Evolutionary conservation across 2,797 vertebrate genomes (phyloP).

Genomic region (Myotis pilosus): DNA sequence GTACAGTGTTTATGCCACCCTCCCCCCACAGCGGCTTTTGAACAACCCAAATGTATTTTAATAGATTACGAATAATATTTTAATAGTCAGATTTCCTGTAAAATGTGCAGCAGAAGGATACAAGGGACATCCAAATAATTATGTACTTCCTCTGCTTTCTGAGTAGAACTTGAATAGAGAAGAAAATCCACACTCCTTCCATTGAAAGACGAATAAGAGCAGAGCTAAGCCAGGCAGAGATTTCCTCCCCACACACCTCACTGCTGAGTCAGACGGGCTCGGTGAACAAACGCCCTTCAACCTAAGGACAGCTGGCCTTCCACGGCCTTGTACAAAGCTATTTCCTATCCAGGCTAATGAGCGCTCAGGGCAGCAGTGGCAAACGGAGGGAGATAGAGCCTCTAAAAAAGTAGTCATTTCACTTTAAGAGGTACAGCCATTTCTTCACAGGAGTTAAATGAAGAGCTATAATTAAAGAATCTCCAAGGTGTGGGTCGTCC

Average conservation of each 20-base stretch:
- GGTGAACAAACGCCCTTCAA: slow-evolving; percentile 56
- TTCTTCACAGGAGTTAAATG: slow-evolving; percentile 62
- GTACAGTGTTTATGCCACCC: not conserved
- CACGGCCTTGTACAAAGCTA: slow-evolving; percentile 23
- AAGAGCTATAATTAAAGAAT: slow-evolving; percentile 67
- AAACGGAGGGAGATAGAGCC: slow-evolving; percentile 48
- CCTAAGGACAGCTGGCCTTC: slow-evolving; percentile 7
- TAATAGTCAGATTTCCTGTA: slow-evolving; percentile 43
- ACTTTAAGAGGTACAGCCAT: slow-evolving; percentile 59
- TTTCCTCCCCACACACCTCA: slow-evolving; percentile 24
- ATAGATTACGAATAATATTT: slow-evolving; percentile 41
- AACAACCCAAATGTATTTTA: slow-evolving; percentile 10
- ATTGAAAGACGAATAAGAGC: slow-evolving; percentile 49
- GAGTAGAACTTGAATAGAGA: slow-evolving; percentile 25
- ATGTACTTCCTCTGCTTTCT: slow-evolving; percentile 39
- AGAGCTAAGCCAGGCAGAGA: slow-evolving; percentile 26
- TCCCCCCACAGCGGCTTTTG: not conserved
- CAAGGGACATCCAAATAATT: slow-evolving; percentile 39
- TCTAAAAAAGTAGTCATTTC: slow-evolving; percentile 70
- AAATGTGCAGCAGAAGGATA: not conserved
- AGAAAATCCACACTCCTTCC: slow-evolving; percentile 49
- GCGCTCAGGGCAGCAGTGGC: slow-evolving; percentile 5
- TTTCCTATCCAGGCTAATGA: slow-evolving; percentile 59
- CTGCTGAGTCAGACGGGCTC: slow-evolving; percentile 54
- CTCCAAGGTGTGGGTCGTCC: slow-evolving; percentile 60